Conservation (phyloP, 2,113 vertebrate species). For the Ctenomys sociabilis region DNA sequence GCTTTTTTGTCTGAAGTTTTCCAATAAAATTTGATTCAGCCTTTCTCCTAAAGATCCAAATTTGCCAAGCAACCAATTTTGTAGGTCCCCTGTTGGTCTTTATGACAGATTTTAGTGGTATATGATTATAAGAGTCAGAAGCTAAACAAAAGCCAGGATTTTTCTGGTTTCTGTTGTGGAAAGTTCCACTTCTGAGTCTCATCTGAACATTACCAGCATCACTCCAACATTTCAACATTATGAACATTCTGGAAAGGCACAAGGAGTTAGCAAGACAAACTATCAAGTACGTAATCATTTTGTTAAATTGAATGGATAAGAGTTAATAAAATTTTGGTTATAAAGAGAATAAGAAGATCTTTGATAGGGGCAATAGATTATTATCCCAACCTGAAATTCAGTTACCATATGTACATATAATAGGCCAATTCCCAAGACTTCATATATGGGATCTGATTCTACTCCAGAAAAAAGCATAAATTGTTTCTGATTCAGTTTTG, state of each 20-base stretch:
- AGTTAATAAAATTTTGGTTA: background rate
- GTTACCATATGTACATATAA: background rate
- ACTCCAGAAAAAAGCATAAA: constrained; percentile 3
- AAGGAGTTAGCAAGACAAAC: background rate
- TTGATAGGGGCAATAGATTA: background rate
- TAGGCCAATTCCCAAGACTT: background rate
- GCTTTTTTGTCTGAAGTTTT: constrained; percentile 27
- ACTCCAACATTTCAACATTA: background rate
- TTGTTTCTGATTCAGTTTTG: constrained; percentile 21
- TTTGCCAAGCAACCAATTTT: constrained; percentile 57
- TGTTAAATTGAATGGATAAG: constrained; percentile 28
- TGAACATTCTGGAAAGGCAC: constrained; percentile 50
- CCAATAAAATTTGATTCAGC: constrained; percentile 53
- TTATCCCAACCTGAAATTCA: background rate
- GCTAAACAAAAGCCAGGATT: constrained; percentile 55
- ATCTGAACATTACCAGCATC: background rate
- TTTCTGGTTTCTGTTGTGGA: constrained; percentile 57
- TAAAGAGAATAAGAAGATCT: background rate
- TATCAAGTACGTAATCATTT: background rate
- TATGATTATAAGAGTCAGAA: constrained; percentile 47
- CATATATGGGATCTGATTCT: background rate
- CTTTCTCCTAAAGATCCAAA: constrained; percentile 59
- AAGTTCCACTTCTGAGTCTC: constrained; percentile 65
- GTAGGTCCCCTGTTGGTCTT: constrained; percentile 28
- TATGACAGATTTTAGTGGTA: constrained; percentile 39